These are phyloP conservation scores for Myrmecophaga tridactyla DNA, from an alignment of 2,113 vertebrate species.

Conservation along the genomic window DNA sequence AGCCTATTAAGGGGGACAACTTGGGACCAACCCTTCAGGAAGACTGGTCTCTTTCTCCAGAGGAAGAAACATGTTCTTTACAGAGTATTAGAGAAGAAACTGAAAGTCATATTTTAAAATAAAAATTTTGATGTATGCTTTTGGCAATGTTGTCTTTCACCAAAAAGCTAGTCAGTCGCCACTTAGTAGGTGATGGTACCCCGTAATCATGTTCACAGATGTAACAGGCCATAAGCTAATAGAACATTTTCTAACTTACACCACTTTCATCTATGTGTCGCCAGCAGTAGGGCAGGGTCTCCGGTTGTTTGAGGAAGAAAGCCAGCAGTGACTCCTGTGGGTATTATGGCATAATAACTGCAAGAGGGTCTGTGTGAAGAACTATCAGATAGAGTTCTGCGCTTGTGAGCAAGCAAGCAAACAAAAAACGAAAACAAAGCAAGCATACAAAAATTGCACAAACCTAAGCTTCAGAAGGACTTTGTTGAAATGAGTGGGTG, in stretches of 20 bases:
- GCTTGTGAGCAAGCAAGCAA: background rate
- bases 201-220: background rate
- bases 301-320: background rate
- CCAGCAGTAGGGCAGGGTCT: background rate
- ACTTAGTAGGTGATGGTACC: background rate
- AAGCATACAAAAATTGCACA: background rate
- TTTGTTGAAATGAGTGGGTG: background rate
- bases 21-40: background rate
- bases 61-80: background rate
- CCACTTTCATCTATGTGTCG: background rate
- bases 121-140: background rate
- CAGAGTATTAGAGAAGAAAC: background rate
- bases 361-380: background rate
- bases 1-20: constrained; percentile 60
- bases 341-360: background rate
- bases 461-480: background rate
- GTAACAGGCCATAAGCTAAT: background rate
- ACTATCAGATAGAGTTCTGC: background rate
- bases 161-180: background rate
- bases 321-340: background rate
- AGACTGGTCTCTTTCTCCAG: background rate
- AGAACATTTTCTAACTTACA: background rate
- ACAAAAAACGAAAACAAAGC: background rate
- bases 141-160: constrained; percentile 21
- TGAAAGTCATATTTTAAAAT: background rate